A percentile compares a stretch with the other conserved stretches of the same genome.
These are phyloP conservation scores for Glareola pratincola DNA, from an alignment of 2,113 vertebrate genomes.

Conservation along the genomic window DNA sequence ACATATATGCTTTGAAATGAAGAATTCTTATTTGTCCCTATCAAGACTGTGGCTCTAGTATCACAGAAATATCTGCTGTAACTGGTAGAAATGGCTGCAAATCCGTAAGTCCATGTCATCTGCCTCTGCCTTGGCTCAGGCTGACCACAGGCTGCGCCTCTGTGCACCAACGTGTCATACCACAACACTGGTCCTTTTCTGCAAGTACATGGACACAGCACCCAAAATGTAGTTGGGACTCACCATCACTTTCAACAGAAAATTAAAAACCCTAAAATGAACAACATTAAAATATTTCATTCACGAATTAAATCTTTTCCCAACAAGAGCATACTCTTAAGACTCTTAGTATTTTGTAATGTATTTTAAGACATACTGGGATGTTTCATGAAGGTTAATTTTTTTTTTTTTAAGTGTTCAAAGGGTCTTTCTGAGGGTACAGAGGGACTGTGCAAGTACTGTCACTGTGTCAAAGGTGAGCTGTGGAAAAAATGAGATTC, in stretches of 20 bases:
- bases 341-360: neutral
- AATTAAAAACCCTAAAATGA: neutral
- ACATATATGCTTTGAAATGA: neutral
- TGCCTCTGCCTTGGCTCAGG: neutral
- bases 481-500: neutral
- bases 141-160: neutral
- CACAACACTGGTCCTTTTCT: neutral
- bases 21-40: neutral
- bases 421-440: neutral
- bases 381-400: neutral
- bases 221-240: neutral
- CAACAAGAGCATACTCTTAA: neutral
- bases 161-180: neutral
- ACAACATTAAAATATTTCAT: neutral
- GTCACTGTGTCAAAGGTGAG: constrained; percentile 14
- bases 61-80: neutral
- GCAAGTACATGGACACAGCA: neutral
- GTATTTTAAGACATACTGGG: neutral
- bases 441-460: neutral
- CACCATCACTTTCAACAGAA: neutral
- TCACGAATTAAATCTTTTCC: neutral
- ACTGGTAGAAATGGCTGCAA: neutral
- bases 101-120: neutral
- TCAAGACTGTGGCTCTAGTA: neutral
- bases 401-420: neutral